Percentiles rank a stretch among this genome's conserved stretches.
phyloP scores from a whole-genome alignment of 2,113 vertebrate genomes.

The Monopterus albus region DNA sequence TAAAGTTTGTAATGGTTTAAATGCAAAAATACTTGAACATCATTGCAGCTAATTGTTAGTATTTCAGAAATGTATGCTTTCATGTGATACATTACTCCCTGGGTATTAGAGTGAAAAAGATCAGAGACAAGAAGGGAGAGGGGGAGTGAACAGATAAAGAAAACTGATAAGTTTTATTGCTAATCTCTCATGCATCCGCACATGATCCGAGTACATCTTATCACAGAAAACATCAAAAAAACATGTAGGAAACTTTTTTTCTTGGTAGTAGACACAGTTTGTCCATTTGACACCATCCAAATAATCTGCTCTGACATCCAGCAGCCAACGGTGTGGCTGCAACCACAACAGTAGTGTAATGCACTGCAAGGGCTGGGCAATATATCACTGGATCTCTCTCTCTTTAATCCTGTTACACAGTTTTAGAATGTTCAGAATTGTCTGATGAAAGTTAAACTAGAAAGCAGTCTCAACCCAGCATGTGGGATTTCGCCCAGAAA shows the following conservation, averaged over 20 bases:
- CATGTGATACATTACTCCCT: neutral
- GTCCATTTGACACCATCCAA: neutral
- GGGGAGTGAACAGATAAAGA: neutral
- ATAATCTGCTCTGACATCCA: conserved; percentile 17
- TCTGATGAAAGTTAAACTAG: conserved; percentile 1
- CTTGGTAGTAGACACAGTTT: neutral
- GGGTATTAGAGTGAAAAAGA: neutral
- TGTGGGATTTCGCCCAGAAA: neutral
- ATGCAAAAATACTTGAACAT: neutral
- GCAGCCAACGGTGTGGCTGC: neutral
- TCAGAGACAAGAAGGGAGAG: conserved; percentile 8
- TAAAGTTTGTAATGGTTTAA: neutral
- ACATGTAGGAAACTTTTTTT: neutral
- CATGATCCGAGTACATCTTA: neutral
- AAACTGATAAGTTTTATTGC: conserved; percentile 13
- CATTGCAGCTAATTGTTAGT: neutral
- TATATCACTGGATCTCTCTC: conserved; percentile 5
- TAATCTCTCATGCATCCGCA: neutral
- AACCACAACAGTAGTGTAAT: neutral
- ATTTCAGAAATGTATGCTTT: neutral
- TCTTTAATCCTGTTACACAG: conserved; percentile 5
- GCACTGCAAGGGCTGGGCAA: neutral
- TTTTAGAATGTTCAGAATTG: conserved; percentile 20
- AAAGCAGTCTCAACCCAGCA: neutral
- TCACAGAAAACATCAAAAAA: neutral